phyloP scores from a whole-genome alignment of 1,140 invertebrate genomes.

The Paraescarpia echinospica region DNA sequence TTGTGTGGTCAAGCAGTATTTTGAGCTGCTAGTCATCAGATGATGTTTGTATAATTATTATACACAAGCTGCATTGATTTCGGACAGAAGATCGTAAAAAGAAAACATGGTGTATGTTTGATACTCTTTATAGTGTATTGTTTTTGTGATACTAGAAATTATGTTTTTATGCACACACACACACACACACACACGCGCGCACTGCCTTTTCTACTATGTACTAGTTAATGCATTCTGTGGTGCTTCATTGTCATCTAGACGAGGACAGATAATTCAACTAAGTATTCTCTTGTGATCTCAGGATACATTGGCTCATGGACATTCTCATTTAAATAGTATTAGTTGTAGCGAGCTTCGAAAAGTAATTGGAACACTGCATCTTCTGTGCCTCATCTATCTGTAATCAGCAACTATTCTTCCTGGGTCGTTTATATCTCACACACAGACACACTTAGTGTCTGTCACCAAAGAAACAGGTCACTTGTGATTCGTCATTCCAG shows the following conservation, averaged over 20 bases:
- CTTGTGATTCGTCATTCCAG: background rate
- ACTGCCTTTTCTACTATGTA: background rate
- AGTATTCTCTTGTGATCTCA: background rate
- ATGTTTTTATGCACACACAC: background rate
- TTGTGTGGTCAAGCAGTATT: background rate
- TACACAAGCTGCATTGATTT: background rate
- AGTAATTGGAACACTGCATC: background rate
- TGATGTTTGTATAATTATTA: background rate
- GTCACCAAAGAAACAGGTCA: background rate
- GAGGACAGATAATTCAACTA: background rate
- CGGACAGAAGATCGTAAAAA: background rate
- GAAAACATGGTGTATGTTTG: background rate
- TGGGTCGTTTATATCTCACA: background rate
- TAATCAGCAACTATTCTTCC: background rate
- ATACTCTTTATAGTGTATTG: background rate
- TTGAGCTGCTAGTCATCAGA: background rate
- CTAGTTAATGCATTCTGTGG: background rate
- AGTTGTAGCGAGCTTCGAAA: background rate
- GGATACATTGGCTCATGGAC: background rate
- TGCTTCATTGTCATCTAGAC: background rate
- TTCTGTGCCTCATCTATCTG: background rate
- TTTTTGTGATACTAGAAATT: background rate
- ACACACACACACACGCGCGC: no score
- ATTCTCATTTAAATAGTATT: background rate
- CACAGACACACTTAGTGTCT: slow-evolving; percentile 7